Evolutionary conservation across 2,888 invertebrate species (phyloP), one percentile per base, ranked within the genome.

Genomic region (Standfussiana lucernea): DNA sequence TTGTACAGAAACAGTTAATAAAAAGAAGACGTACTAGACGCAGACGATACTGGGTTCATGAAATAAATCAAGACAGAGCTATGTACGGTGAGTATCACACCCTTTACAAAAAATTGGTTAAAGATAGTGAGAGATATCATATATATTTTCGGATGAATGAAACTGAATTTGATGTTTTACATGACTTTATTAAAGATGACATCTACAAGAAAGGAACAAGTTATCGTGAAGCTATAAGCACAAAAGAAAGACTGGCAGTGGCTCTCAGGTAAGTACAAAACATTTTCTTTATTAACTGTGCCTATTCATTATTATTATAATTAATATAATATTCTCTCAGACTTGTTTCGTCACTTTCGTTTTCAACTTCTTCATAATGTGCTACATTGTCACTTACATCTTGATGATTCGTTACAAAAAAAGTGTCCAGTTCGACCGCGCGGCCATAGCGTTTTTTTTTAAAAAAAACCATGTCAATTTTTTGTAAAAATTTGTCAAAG

Each of bases 131-230:
- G 45, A 45, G 45, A 45, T 45, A 45, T 45, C 45, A 45, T 45
- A 45, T 45, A 45, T 45, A 45, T 45, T 45, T 45, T 45, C 76
- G 73, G 73, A 68, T 73, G 67, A 72, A 67, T 77, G 68, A 77
- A 77, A 77, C 77, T 62, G 64, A 77, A 77, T 77, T 77, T 73
- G 70, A 77, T n/a, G 77, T 69, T 64, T 69, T 73, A 66, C 73
- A 77, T 72, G 72, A 77, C 65, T 77, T 77, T 72, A 77, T 77
- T 77, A 70, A 76, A 76, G n/a, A 76, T 70, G 65, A 77, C 67
- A 77, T 77, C 50, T 72, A 77, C 68, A 77, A 77, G 72, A 77
- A 77, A 72, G 53, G 67, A 72, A 77, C 77, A 67, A 77, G 59
- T 45, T 72, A 47, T 77, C 72, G 77, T 35, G 77, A 77, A 77